Evolutionary conservation across 1,140 invertebrate species (phyloP).

Genomic region (Drosophila albomicans): DNA sequence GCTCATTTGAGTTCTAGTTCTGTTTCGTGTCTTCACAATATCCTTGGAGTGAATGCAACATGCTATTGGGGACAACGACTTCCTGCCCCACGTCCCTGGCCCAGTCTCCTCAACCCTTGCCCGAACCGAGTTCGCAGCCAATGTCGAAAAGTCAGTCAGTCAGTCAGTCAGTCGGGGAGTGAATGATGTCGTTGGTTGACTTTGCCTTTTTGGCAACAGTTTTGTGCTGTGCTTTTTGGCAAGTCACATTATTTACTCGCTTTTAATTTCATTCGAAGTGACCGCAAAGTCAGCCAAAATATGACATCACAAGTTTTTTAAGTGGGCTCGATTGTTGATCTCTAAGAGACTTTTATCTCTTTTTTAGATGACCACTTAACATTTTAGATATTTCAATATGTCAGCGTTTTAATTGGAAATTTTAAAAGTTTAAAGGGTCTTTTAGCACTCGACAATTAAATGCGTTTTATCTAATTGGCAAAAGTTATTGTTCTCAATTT

Average conservation of each 20-base stretch:
- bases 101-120: background rate
- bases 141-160: conserved; percentile 22
- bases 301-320: conserved; percentile 71
- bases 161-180: background rate
- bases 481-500: background rate
- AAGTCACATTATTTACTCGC: conserved; percentile 61
- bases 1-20: conserved; percentile 24
- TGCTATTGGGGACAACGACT: conserved; percentile 31
- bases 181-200: conserved; percentile 1
- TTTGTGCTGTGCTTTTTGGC: conserved; percentile 28
- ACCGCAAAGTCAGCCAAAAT: conserved; percentile 45
- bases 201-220: conserved; percentile 31
- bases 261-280: conserved; percentile 58
- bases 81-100: background rate
- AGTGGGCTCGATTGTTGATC: conserved; percentile 54
- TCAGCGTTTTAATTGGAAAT: background rate
- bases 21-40: conserved; percentile 30
- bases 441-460: background rate
- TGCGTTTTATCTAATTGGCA: background rate
- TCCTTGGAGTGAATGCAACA: conserved; percentile 65
- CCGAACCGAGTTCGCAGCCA: conserved; percentile 42
- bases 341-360: conserved; percentile 9
- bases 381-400: background rate
- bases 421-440: background rate
- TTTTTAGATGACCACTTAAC: conserved; percentile 3